Conservation (phyloP, 2,113 vertebrate genomes). For the Bos javanicus region DNA sequence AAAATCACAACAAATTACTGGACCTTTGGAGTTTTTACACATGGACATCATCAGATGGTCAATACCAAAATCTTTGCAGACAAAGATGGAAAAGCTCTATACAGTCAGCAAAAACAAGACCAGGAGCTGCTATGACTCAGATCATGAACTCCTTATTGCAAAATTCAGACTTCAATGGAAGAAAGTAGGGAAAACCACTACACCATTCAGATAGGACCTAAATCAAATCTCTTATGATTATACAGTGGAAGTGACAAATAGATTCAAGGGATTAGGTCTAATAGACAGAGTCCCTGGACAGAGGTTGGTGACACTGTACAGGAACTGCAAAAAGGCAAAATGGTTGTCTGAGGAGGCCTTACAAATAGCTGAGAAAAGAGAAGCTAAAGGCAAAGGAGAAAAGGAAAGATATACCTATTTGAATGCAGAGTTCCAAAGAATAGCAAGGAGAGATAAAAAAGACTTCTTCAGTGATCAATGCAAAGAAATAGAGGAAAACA, state of each 20-base stretch:
- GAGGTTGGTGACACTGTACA: not conserved
- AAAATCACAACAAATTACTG: not conserved
- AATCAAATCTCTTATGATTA: not conserved
- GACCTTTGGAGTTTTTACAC: not conserved
- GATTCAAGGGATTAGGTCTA: not conserved
- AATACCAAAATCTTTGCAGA: not conserved
- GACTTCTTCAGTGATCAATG: not conserved
- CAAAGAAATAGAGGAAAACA: not conserved
- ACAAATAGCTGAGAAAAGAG: not conserved
- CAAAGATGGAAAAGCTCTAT: not conserved
- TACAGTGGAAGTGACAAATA: not conserved
- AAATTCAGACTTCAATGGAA: not conserved
- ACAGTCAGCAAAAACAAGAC: not conserved
- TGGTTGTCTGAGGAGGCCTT: not conserved
- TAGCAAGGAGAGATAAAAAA: not conserved
- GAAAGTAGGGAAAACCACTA: not conserved
- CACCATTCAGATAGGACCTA: not conserved
- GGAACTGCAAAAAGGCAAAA: not conserved
- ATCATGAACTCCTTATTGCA: not conserved
- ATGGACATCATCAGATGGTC: not conserved
- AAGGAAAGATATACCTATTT: not conserved
- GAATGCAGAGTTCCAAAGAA: not conserved
- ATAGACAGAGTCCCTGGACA: not conserved
- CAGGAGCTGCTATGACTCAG: not conserved
- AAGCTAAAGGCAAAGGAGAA: not conserved